Percentiles rank a stretch among this genome's conserved stretches.
These are phyloP conservation scores for Macrotis lagotis DNA, from an alignment of 2,113 vertebrate species.

Conservation along the genomic window DNA sequence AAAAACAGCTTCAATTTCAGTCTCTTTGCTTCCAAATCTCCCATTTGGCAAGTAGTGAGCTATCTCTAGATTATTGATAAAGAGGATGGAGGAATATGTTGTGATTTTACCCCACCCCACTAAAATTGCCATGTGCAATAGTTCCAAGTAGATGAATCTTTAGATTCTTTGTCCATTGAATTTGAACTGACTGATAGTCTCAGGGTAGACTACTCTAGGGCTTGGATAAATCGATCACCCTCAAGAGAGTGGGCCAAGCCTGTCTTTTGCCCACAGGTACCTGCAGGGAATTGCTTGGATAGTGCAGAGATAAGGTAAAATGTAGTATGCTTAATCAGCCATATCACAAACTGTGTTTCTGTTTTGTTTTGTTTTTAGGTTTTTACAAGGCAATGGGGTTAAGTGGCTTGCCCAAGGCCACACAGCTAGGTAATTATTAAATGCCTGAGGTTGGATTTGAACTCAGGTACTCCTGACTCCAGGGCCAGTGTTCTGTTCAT, in stretches of 20 bases:
- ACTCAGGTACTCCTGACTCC: no score
- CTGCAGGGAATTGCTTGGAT: background rate
- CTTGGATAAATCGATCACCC: background rate
- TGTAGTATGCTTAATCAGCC: background rate
- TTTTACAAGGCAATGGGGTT: no score
- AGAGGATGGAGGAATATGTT: background rate
- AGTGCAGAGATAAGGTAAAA: background rate
- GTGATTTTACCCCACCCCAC: background rate
- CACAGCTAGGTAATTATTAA: no score
- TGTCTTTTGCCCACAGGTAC: background rate
- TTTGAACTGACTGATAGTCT: background rate
- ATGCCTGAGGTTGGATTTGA: no score
- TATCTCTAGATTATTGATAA: background rate
- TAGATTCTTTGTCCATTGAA: background rate
- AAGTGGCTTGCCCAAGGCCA: no score
- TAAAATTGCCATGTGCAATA: background rate
- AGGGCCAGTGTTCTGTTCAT: no score
- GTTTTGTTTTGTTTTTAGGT: no score
- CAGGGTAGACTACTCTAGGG: no score
- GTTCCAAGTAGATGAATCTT: background rate
- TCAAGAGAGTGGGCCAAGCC: background rate
- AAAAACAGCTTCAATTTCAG: background rate
- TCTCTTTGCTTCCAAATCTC: background rate
- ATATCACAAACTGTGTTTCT: background rate
- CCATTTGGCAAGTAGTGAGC: background rate